Conservation (phyloP, 2,888 invertebrate species). For the Halictus ligatus region DNA sequence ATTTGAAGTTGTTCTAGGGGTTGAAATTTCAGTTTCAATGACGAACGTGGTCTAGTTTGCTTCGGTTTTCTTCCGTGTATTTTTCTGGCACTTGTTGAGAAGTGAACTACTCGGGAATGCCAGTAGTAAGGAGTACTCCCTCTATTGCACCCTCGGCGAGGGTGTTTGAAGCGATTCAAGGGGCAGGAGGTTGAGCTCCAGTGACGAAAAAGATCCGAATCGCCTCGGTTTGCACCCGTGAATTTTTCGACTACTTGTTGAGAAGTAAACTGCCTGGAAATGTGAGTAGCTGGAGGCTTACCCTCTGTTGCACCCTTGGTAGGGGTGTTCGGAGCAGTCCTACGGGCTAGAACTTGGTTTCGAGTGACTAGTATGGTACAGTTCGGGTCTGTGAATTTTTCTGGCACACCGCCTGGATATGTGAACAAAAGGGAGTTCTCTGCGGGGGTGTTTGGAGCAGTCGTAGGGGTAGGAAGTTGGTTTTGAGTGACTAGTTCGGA, state of each 20-base stretch:
- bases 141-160: not conserved
- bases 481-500: too few species aligned
- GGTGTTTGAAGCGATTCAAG: not conserved
- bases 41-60: not conserved
- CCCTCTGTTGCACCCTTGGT: not conserved
- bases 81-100: slow-evolving; percentile 5
- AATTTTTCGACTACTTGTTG: not conserved
- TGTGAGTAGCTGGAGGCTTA: not conserved
- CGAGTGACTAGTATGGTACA: too few species aligned
- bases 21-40: not conserved
- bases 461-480: too few species aligned
- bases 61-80: not conserved
- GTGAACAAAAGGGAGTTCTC: too few species aligned
- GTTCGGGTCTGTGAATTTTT: too few species aligned
- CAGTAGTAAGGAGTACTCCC: not conserved
- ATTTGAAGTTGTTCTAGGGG: not conserved
- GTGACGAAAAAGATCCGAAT: not conserved
- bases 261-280: slow-evolving; percentile 1
- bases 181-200: not conserved
- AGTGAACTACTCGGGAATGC: not conserved
- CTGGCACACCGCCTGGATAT: too few species aligned
- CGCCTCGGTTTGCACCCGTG: not conserved
- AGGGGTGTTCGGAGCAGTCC: not conserved
- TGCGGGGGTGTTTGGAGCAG: too few species aligned
- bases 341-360: too few species aligned